Conservation (phyloP, 2,797 vertebrate genomes). For the Pagetopsis macropterus region DNA sequence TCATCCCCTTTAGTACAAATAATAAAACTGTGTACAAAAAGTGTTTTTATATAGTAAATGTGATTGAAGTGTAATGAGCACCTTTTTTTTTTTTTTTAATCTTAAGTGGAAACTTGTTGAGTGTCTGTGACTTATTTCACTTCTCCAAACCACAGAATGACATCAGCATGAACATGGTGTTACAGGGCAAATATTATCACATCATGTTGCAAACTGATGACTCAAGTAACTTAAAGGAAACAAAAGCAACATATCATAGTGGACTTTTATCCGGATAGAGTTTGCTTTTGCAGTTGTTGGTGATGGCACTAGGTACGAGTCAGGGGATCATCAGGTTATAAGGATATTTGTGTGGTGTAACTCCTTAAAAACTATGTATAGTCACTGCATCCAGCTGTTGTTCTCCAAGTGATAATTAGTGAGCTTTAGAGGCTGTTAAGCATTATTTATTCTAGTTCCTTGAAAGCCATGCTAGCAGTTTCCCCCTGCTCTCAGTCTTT, state of each 20-base stretch:
- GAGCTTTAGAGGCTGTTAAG: neutral
- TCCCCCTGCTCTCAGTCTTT: neutral
- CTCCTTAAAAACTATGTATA: neutral
- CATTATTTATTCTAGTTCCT: neutral
- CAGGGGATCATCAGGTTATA: too few relatives aligned
- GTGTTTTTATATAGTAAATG: neutral
- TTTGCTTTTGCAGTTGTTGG: too few relatives aligned
- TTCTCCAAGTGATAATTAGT: neutral
- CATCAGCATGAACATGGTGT: neutral
- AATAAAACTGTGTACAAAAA: too few relatives aligned
- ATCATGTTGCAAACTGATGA: neutral
- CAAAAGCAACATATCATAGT: neutral
- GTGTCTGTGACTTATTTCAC: neutral
- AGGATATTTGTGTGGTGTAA: neutral
- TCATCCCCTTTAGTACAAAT: neutral
- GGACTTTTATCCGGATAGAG: neutral
- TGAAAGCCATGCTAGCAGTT: neutral
- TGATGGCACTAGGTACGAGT: neutral
- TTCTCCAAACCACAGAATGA: constrained; percentile 16
- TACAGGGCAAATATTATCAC: neutral
- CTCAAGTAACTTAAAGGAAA: neutral
- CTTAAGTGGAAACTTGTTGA: neutral
- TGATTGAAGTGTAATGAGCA: neutral
- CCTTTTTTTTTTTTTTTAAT: neutral
- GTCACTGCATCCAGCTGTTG: constrained; percentile 10